Evolutionary conservation across 2,113 vertebrate genomes (phyloP).

Genomic region (Atlantisia rogersi): DNA sequence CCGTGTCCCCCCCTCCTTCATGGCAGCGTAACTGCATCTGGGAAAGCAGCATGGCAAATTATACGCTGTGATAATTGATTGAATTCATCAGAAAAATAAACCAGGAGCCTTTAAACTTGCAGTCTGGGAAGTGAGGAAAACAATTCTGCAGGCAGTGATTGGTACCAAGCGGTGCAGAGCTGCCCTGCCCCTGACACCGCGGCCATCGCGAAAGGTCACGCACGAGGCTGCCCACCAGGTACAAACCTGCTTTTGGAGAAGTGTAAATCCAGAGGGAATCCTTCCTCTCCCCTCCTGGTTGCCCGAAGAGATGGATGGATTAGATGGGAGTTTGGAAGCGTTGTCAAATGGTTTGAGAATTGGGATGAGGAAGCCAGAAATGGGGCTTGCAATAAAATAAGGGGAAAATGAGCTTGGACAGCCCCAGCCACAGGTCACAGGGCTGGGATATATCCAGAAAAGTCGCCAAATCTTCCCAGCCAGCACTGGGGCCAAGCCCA

Average conservation of each 20-base stretch:
- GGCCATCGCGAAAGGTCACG: not conserved
- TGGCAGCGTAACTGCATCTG: not conserved
- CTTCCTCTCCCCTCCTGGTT: not conserved
- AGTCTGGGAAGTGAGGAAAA: not conserved
- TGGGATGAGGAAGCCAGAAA: not conserved
- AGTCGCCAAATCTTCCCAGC: not conserved
- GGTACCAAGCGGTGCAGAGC: not conserved
- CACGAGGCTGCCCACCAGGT: not conserved
- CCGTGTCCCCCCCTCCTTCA: not conserved
- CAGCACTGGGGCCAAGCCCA: not conserved
- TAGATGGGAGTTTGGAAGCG: not conserved
- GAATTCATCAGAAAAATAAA: conserved; percentile 39
- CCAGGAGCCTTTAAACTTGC: not conserved
- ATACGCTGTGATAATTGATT: not conserved
- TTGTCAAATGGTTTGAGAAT: not conserved
- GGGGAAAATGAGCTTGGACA: not conserved
- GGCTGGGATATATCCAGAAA: not conserved
- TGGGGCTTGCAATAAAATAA: not conserved
- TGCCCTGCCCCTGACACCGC: rapidly evolving
- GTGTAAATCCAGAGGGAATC: not conserved
- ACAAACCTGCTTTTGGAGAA: not conserved
- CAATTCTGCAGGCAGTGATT: not conserved
- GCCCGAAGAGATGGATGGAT: not conserved
- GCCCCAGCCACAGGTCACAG: not conserved
- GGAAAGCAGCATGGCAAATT: conserved; percentile 22